These are phyloP conservation scores for Hypercompe scribonia DNA, from an alignment of 2,888 invertebrate species.

Conservation along the genomic window DNA sequence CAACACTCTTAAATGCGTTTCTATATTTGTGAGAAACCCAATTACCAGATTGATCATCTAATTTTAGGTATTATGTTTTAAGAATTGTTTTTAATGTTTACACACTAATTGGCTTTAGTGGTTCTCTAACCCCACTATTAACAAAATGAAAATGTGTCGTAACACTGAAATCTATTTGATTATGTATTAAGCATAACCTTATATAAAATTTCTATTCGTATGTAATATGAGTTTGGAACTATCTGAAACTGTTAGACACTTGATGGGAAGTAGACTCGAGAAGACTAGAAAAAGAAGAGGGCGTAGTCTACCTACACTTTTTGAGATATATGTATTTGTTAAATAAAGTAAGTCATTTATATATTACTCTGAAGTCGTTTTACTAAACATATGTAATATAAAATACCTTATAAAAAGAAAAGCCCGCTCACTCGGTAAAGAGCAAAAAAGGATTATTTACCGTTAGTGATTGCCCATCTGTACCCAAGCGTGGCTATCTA, in stretches of 20 bases:
- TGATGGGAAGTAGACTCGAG: conserved; percentile 17
- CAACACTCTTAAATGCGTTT: not conserved
- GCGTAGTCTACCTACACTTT: conserved; percentile 13
- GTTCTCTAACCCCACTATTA: not conserved
- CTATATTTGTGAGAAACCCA: not conserved
- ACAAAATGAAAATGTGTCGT: not conserved
- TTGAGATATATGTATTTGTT: conserved; percentile 28
- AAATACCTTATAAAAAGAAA: not conserved
- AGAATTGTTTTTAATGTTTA: not conserved
- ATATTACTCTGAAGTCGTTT: conserved; percentile 18
- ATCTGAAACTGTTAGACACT: conserved; percentile 32
- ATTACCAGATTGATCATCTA: not conserved
- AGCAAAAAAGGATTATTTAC: not conserved
- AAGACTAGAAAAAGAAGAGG: too few species aligned
- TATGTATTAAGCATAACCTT: conserved; percentile 1
- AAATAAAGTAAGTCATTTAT: conserved; percentile 34
- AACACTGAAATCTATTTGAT: not conserved
- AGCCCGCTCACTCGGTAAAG: not conserved
- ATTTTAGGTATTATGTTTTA: not conserved
- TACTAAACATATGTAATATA: conserved; percentile 7
- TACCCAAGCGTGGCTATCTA: not conserved
- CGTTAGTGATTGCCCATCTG: too few species aligned
- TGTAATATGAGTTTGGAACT: conserved; percentile 22
- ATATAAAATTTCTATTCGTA: conserved; percentile 5
- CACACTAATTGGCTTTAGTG: not conserved